Conservation (phyloP, 2,113 vertebrate genomes). For the Larimichthys polyactis region DNA sequence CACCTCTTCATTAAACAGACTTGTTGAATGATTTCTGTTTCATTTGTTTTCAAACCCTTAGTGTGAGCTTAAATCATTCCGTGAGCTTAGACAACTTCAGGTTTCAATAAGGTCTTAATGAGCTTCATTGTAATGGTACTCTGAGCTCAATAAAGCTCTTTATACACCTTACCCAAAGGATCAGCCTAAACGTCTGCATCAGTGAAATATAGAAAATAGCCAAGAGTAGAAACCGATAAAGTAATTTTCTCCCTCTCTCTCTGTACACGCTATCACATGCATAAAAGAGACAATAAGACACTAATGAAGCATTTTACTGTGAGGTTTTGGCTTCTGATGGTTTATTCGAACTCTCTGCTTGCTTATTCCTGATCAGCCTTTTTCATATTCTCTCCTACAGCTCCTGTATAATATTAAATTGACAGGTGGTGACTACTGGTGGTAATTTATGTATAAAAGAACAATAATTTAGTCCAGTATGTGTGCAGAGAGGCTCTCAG, state of each 20-base stretch:
- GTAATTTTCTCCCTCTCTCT: not conserved
- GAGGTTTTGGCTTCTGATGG: no score
- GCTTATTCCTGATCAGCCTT: no score
- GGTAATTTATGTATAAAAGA: conserved; percentile 43
- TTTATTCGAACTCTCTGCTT: no score
- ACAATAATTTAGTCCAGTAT: conserved; percentile 17
- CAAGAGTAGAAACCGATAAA: not conserved
- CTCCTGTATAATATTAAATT: conserved; percentile 18
- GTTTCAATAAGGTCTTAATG: not conserved
- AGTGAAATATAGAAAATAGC: not conserved
- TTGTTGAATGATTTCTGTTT: not conserved
- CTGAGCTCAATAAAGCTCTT: not conserved
- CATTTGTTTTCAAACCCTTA: not conserved
- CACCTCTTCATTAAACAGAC: not conserved
- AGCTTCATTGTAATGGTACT: not conserved
- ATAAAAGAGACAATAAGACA: not conserved
- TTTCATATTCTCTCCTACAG: conserved; percentile 6
- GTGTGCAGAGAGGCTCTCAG: conserved; percentile 27
- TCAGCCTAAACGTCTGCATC: not conserved
- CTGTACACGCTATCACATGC: not conserved
- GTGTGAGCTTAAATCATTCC: not conserved
- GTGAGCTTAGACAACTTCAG: not conserved
- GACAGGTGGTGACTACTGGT: conserved; percentile 10
- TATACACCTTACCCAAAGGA: no score
- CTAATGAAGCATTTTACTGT: not conserved